A percentile compares a stretch with the other conserved stretches of the same genome.
These are phyloP conservation scores for Napeogenes inachia DNA, from an alignment of 2,888 invertebrate genomes.

Conservation along the genomic window DNA sequence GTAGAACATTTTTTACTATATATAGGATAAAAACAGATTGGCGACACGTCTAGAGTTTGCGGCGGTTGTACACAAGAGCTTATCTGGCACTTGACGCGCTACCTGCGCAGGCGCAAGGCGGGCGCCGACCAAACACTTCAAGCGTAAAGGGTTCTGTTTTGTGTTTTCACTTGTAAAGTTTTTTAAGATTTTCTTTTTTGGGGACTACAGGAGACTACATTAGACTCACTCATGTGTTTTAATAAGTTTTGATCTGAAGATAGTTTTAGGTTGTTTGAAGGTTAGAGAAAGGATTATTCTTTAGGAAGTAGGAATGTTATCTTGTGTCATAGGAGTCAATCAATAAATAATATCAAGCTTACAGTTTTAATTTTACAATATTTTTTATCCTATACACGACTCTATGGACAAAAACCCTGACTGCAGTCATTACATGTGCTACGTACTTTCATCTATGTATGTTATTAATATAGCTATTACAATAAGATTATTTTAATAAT, in stretches of 20 bases:
- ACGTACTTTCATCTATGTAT: no score
- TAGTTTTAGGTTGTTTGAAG: no score
- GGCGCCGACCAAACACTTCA: slow-evolving; percentile 51
- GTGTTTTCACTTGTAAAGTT: slow-evolving; percentile 37
- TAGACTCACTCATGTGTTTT: slow-evolving; percentile 13
- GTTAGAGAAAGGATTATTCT: no score
- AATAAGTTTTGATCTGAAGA: neutral
- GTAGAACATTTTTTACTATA: neutral
- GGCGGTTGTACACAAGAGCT: slow-evolving; percentile 34
- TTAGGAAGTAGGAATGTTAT: no score
- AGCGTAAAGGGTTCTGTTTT: slow-evolving; percentile 50
- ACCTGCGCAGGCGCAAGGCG: slow-evolving; percentile 57
- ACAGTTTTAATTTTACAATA: no score
- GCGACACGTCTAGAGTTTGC: slow-evolving; percentile 33
- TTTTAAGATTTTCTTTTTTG: slow-evolving; percentile 32
- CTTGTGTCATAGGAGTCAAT: no score
- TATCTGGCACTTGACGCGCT: slow-evolving; percentile 51
- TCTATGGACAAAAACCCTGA: no score
- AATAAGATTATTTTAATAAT: no score
- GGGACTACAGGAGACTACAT: slow-evolving; percentile 22
- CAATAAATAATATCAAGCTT: no score
- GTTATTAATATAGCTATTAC: no score
- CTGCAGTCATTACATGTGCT: no score
- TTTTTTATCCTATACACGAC: no score
- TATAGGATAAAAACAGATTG: slow-evolving; percentile 19